Evolutionary conservation across 64 coral and sea anemone genomes (phyloP), one percentile per base, ranked within the genome.

Genomic region (Hydrozoanthus tunicans): DNA sequence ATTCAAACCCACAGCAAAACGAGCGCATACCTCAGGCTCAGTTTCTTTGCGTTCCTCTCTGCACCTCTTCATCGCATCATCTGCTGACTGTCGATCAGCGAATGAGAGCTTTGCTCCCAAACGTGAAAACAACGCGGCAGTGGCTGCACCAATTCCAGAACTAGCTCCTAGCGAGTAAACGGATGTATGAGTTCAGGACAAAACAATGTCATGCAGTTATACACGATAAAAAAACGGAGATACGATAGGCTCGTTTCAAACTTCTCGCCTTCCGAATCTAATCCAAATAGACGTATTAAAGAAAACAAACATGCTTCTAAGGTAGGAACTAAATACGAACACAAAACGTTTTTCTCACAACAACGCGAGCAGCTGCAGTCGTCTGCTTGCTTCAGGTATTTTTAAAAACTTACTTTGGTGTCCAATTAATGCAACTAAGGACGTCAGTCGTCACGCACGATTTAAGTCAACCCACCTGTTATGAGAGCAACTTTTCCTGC

Each of bases 401-500:
- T 43, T 43, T 43, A 43, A 43, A 43, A 43, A 43, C 32, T 2
- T 43, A 43, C 32, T 20, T 20, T 20, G 20, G 20, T 20, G 20
- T 20, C 20, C 20, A 20, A 20, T 20, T 20, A 20, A 20, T 43
- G 32, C 32, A 43, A 43, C 32, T 43, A 43, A 43, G 0, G 32
- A 43, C 32, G 32, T 43, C 32, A 43, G 32, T 43, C 32, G 32
- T 43, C 32, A 43, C 32, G 32, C 32, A 43, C 32, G 32, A 43
- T 43, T 43, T 43, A 43, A 43, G 32, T n/a, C 13, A n/a, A 79
- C 77, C 57, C 77, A 79, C 77, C 77, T 6, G 77, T 79, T 58
- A 79, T 79, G 17, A 79, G 77, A n/a, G 77, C 77, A 17, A 79
- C 77, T 56, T 79, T 79, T 79, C 77, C 77, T 79, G 13, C 77